phyloP scores from a whole-genome alignment of 2,888 invertebrate genomes.

The Aphodius granarius region DNA sequence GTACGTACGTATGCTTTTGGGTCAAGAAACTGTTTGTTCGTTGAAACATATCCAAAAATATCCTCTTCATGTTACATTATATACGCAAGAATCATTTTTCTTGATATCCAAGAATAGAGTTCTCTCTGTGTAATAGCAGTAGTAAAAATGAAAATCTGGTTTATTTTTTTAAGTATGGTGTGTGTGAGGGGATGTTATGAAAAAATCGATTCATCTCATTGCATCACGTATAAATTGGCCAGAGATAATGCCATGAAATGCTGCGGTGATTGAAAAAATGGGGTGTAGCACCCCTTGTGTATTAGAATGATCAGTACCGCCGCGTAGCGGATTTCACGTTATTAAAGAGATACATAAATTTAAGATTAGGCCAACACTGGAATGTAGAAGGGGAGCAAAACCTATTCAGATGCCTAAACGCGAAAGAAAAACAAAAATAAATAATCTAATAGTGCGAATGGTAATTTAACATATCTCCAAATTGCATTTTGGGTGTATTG shows the following conservation, averaged over 20 bases:
- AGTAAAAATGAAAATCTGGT: too few species aligned
- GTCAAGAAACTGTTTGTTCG: too few species aligned
- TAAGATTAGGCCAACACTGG: neutral
- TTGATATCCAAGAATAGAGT: too few species aligned
- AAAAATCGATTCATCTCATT: neutral
- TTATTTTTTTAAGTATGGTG: too few species aligned
- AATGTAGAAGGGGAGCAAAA: neutral
- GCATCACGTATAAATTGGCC: neutral
- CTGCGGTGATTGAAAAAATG: slow-evolving; percentile 17
- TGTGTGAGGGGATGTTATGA: neutral
- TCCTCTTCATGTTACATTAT: too few species aligned
- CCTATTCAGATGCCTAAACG: neutral
- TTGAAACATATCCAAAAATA: too few species aligned
- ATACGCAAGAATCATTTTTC: too few species aligned
- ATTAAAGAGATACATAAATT: neutral
- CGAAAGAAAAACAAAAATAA: neutral
- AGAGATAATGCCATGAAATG: neutral
- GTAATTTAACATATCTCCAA: neutral
- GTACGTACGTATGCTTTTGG: too few species aligned
- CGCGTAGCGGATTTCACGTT: neutral
- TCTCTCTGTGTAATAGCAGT: too few species aligned
- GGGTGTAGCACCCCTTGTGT: slow-evolving; percentile 13
- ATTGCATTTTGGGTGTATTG: neutral
- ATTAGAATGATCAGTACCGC: slow-evolving; percentile 10
- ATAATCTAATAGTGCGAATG: neutral